Evolutionary conservation across 1,140 invertebrate genomes (phyloP), one percentile per base, ranked within the genome.

Genomic region (Cherax destructor): DNA sequence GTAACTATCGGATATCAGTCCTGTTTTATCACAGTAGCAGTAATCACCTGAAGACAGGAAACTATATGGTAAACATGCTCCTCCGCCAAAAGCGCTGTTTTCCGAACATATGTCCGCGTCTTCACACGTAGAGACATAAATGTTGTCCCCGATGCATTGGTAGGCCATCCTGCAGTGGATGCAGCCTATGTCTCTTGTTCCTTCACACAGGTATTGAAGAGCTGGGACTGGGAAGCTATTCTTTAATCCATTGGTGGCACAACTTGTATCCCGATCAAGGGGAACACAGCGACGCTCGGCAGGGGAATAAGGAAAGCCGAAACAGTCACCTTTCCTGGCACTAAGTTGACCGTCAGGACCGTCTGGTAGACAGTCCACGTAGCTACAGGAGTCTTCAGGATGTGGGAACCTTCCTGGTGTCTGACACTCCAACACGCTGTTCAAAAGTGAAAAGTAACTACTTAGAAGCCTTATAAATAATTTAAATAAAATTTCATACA

Each of bases 251-350:
- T 50, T 61, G 21, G 77, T 41, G 24, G 61, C 77, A 69, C 86
- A 88, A 24, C 69, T 56, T 16, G 86, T 76, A 9, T 80, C 61
- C 41, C 69, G 50, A 18, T 79, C 72, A 52, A 11, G 77, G 86
- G 52, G n/a, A 49, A 88, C 86, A 30, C 86, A 88, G 16, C 77
- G 56, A 49, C 77, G 76, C 30, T 80, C 11, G 30, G 56, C 24
- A 11, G 77, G 56, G 21, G 86, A 88, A 77, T 49, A 88, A 13
- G 86, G 77, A 52, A 56, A 88, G 2, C 86, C 86, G 86, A 69
- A 65, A 59, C 86, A 88, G 56, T 61, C 13, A 47, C 77, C 77
- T n/a, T 88, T 77, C 16, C 83, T 47, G 18, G 30, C 76, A 1
- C 6, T 5, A 9, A 80, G 61, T 59, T n/a, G 24, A 21, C 24